These are phyloP conservation scores for Macrostomum cliftonense DNA, from an alignment of 2,888 invertebrate genomes.

Conservation along the genomic window DNA sequence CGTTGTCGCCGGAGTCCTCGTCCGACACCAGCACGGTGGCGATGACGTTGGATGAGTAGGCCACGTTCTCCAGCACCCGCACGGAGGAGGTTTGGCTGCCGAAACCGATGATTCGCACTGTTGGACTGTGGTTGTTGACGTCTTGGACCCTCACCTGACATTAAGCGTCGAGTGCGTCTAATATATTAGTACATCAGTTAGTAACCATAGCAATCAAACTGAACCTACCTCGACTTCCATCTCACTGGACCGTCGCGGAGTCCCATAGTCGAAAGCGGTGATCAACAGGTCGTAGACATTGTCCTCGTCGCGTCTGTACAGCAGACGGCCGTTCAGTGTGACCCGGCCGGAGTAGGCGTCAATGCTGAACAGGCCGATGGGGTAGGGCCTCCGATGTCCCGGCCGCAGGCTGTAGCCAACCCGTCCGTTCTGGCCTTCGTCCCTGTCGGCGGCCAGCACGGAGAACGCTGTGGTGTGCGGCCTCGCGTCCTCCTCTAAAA, in stretches of 20 bases:
- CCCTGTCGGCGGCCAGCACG: constrained; percentile 46
- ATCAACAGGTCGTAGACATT: too few species aligned
- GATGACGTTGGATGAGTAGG: constrained; percentile 5
- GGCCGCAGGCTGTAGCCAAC: constrained; percentile 46
- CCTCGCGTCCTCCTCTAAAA: too few species aligned
- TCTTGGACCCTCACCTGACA: neutral
- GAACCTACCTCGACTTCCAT: too few species aligned
- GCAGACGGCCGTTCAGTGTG: neutral
- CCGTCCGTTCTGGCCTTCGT: constrained; percentile 43
- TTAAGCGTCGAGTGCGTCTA: too few species aligned
- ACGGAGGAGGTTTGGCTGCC: neutral
- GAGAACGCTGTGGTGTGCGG: too few species aligned
- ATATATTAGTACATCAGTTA: too few species aligned
- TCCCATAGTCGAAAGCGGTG: too few species aligned
- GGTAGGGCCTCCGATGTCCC: too few species aligned
- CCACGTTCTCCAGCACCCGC: constrained; percentile 4
- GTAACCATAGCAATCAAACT: too few species aligned
- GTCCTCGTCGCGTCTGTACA: neutral
- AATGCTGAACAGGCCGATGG: constrained; percentile 2
- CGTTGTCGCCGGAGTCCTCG: constrained; percentile 5
- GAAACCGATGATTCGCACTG: constrained; percentile 2
- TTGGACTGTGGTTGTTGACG: neutral
- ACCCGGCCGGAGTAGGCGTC: constrained; percentile 6
- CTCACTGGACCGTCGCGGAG: too few species aligned
- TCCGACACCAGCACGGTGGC: constrained; percentile 5